These are phyloP conservation scores for Phymanthus crucifer DNA, from an alignment of 92 coral and sea anemone species.

Conservation along the genomic window DNA sequence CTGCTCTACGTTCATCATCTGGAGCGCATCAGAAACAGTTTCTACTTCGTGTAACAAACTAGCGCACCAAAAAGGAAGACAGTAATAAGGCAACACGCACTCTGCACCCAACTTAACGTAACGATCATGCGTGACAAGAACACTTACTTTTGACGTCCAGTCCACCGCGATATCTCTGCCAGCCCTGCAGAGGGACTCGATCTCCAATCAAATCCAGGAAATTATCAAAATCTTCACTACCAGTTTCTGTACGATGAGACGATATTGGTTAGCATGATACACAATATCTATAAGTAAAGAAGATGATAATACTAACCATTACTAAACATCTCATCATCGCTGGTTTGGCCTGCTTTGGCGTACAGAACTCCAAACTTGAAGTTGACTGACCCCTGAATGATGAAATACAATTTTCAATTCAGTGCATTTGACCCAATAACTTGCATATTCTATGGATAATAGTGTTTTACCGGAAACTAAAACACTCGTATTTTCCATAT, in stretches of 20 bases:
- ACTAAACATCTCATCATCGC: conserved; percentile 95
- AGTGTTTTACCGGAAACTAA: no score
- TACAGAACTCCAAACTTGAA: conserved; percentile 95
- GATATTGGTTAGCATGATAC: not conserved
- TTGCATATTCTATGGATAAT: no score
- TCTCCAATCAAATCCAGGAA: conserved; percentile 88
- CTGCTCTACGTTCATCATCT: no score
- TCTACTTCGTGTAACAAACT: no score
- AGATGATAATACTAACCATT: conserved; percentile 66
- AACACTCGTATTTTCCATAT: no score
- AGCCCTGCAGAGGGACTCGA: conserved; percentile 72
- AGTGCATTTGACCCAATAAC: no score
- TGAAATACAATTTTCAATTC: not conserved
- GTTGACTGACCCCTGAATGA: conserved; percentile 87
- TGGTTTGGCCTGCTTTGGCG: conserved; percentile 88
- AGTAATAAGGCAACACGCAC: no score
- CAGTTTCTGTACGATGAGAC: conserved; percentile 56
- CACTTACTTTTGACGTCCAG: conserved; percentile 85
- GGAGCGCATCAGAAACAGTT: no score
- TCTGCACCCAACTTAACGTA: no score
- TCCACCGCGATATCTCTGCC: conserved; percentile 93
- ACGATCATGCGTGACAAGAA: not conserved
- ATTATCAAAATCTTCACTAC: conserved; percentile 73
- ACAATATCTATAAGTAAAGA: not conserved
- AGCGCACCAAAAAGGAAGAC: not conserved